phyloP scores from a whole-genome alignment of 2,113 vertebrate genomes.

The Xiphorhynchus elegans region DNA sequence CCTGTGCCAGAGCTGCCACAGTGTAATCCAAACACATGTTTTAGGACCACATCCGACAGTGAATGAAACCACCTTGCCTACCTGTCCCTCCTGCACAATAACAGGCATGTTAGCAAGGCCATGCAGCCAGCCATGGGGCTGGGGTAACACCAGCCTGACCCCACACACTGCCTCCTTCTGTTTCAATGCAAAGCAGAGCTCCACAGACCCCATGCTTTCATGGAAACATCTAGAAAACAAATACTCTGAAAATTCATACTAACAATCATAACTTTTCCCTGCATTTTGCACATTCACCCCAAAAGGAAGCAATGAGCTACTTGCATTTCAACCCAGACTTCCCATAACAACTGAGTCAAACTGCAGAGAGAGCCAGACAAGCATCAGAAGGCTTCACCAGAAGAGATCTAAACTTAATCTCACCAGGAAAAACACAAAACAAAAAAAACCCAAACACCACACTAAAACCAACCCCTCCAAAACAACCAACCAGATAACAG shows the following conservation, averaged over 20 bases:
- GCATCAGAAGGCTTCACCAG: background rate
- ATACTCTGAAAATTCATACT: background rate
- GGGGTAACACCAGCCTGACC: background rate
- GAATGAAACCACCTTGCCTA: background rate
- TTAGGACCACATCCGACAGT: background rate
- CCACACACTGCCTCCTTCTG: background rate
- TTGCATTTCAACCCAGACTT: background rate
- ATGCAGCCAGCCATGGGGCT: accelerated
- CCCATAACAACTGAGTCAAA: background rate
- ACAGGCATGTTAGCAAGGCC: accelerated
- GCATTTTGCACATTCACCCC: background rate
- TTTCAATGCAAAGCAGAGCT: background rate
- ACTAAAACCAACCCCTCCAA: background rate
- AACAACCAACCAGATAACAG: background rate
- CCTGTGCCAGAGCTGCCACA: background rate
- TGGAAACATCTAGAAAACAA: background rate
- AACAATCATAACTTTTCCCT: background rate
- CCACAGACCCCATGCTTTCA: background rate
- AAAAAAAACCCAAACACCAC: background rate
- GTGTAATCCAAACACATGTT: background rate
- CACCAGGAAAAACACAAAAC: background rate
- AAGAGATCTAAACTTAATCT: background rate
- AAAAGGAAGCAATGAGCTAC: background rate
- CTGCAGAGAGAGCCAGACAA: background rate
- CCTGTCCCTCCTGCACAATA: background rate